These are phyloP conservation scores for Cynaeus angustus DNA, from an alignment of 2,888 invertebrate species.

Conservation along the genomic window DNA sequence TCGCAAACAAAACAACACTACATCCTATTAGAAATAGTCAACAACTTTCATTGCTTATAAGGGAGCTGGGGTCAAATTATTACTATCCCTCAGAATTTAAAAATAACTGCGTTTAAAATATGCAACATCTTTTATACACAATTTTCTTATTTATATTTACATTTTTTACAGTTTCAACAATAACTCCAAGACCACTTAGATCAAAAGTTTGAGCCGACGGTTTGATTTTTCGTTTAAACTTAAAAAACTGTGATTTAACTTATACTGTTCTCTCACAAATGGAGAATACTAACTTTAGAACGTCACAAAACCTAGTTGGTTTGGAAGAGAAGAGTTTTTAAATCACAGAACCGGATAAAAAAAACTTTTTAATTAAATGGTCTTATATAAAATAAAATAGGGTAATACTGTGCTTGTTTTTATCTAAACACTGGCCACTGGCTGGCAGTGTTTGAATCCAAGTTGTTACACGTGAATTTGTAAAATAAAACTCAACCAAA, in stretches of 20 bases:
- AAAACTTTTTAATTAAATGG: slow-evolving; percentile 25
- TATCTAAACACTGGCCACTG: slow-evolving; percentile 49
- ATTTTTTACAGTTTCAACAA: slow-evolving; percentile 46
- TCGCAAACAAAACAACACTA: slow-evolving; percentile 20
- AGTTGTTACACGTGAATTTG: slow-evolving; percentile 55
- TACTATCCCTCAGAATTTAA: slow-evolving; percentile 45
- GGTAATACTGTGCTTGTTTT: slow-evolving; percentile 43
- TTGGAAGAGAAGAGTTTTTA: no score
- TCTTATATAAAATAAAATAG: slow-evolving; percentile 29
- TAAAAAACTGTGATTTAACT: no score
- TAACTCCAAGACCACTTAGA: slow-evolving; percentile 32
- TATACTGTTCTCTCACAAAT: no score
- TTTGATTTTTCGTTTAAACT: no score
- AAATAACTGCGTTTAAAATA: slow-evolving; percentile 58
- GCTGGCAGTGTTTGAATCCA: slow-evolving; percentile 50
- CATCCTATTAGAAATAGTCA: slow-evolving; percentile 55
- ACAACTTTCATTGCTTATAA: slow-evolving; percentile 49
- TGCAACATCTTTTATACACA: slow-evolving; percentile 51
- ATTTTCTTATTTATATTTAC: slow-evolving; percentile 27
- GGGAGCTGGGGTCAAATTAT: slow-evolving; percentile 9
- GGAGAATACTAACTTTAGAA: no score
- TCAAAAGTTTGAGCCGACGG: no score
- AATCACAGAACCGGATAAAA: background rate
- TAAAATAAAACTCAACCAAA: slow-evolving; percentile 71
- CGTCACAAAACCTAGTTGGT: no score